Base-by-base conservation (phyloP, 2,113 vertebrate genomes). In the Tretioscincus oriximinensis region DNA sequence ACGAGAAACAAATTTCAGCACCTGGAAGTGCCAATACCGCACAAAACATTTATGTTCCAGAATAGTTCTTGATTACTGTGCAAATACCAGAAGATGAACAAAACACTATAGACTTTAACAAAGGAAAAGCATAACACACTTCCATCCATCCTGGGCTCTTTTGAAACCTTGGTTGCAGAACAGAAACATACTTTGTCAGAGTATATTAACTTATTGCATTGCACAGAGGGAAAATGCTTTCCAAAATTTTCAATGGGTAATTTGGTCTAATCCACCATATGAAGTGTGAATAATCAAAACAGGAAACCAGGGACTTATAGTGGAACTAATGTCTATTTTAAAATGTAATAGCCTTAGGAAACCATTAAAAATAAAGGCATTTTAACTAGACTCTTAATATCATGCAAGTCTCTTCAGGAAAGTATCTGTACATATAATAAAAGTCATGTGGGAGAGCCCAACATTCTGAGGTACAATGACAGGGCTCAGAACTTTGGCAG, bases 221-320 rank as follows among this genome's bases (percentile, higher is more conserved):
- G 51, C 64, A 9, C 69, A 61, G 20, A 86, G 73, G 35, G 28
- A 71, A 24, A 89, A 78, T 9, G 1, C 73, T 85, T 88, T 92
- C 86, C 85, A 91, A 87, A 92, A 72, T 67, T 80, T 14, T 67
- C 45, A 91, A 91, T 74, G 63, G 22, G 41, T 73, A 86, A 84
- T 90, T 91, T 85, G 92, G 61, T 81, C 74, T 88, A 90, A 94
- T 90, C 60, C 64, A 90, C 76, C 49, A 1, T 84, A 70, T 81
- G 79, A 91, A 92, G 76, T 82, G 71, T 84, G 81, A 87, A 87
- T 89, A 92, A 92, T 83, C 90, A 88, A 90, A 91, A 88, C 75
- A 88, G 86, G 83, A 92, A 93, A 75, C 74, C 61, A 68, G 49
- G 84, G 87, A 76, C n/a, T n/a, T 90, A 72, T 31, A 28, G 69